Evolutionary conservation across 2,888 invertebrate genomes (phyloP), one percentile per base, ranked within the genome.

Genomic region (Phorcus lineatus): DNA sequence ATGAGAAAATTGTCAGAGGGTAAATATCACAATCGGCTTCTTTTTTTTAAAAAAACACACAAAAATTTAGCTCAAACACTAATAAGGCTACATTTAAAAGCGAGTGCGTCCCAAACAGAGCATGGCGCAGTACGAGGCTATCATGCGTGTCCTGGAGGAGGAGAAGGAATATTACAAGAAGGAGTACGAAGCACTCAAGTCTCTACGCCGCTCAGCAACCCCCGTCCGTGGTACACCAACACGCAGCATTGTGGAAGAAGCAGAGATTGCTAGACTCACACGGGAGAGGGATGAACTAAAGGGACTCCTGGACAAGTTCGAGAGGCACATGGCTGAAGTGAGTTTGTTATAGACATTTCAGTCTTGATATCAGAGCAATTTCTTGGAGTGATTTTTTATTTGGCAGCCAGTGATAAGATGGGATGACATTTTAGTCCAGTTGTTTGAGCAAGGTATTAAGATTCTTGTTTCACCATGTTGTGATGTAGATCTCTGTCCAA

Each of bases 251-350:
- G 78, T 83, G 7, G 90, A 90, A 19, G 90, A 91, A 67, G 80
- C 86, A 22, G 93, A 93, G 84, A 78, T 93, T 36, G 81, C 82
- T 66, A 88, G 90, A 78, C 82, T 93, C 62, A 90, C 88, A 6
- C 81, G 89, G 36, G 93, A 93, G 82, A 87, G 93, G 81, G 92
- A 93, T 85, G 93, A 93, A 79, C 88, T 93, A 80, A 91, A 92
- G 83, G 86, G 86, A n/a, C 83, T 93, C 67, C 87, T 93, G 57
- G 92, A 93, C 83, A 93, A 93, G 84, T 93, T 93, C 88, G 93
- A 93, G 84, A 86, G 92, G 9, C 93, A 93, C 83, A 91, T 93
- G 92, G 89, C 91, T 36, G 93, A 93, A 91, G 93, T 92, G 82
- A 31, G 83, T 53, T 36, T 3, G 47, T 4, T 24, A 13, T 11